Evolutionary conservation across 1,140 invertebrate genomes (phyloP).

Genomic region (Lepeophtheirus salmonis): DNA sequence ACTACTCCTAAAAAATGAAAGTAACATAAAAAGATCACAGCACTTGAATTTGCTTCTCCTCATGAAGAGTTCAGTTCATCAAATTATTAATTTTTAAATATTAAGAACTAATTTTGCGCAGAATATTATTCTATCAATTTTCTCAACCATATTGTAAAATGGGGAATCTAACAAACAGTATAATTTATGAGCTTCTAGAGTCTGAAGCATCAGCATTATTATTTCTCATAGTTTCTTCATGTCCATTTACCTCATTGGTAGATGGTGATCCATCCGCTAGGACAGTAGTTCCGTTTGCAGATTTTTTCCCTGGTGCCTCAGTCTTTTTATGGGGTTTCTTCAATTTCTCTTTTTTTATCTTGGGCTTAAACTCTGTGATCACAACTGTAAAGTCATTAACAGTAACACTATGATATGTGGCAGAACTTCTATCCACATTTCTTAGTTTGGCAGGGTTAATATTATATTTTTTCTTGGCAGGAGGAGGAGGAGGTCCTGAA

Average conservation of each 20-base stretch:
- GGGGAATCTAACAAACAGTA: too few species aligned
- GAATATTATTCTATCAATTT: too few species aligned
- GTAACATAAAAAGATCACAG: too few species aligned
- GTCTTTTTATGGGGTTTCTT: not conserved
- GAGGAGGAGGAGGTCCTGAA: not conserved
- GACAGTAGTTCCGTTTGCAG: not conserved
- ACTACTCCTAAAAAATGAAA: too few species aligned
- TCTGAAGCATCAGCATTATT: not conserved
- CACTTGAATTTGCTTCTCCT: too few species aligned
- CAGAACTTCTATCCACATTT: conserved; percentile 68
- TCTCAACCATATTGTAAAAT: too few species aligned
- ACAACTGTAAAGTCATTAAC: conserved; percentile 89
- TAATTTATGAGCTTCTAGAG: not conserved
- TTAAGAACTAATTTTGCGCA: too few species aligned
- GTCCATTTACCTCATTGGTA: not conserved
- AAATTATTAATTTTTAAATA: too few species aligned
- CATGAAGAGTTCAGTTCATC: too few species aligned
- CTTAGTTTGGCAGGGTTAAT: conserved; percentile 47
- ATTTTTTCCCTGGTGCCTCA: not conserved
- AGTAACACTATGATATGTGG: conserved; percentile 75
- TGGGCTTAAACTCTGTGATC: conserved; percentile 87
- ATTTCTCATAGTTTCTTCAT: not conserved
- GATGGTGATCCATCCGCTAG: not conserved
- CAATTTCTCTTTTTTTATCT: conserved; percentile 33
- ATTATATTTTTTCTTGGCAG: not conserved